Percentiles rank a stretch among this genome's conserved stretches.
Evolutionary conservation across 2,797 vertebrate species (phyloP).

Genomic region (Orestias chungarensis): DNA sequence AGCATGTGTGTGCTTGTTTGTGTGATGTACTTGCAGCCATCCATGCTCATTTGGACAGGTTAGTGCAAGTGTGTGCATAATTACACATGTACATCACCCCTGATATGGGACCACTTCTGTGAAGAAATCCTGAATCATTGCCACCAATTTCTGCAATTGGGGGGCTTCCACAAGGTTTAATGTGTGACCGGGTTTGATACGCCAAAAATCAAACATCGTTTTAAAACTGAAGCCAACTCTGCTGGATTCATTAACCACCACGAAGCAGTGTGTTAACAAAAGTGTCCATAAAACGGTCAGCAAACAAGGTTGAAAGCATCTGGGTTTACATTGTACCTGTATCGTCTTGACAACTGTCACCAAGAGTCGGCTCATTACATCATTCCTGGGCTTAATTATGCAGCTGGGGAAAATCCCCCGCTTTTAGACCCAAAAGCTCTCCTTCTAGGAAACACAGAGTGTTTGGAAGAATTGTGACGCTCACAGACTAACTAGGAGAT

Average conservation of each 20-base stretch:
- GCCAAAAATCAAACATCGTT: slow-evolving; percentile 1
- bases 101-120: not conserved
- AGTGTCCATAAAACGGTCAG: slow-evolving; percentile 6
- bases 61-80: slow-evolving; percentile 16
- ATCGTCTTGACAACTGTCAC: slow-evolving; percentile 72
- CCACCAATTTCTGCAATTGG: not conserved
- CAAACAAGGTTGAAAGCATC: slow-evolving; percentile 29
- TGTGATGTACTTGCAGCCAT: slow-evolving; percentile 28
- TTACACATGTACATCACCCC: slow-evolving; percentile 1
- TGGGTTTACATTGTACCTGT: slow-evolving; percentile 63
- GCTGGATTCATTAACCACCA: slow-evolving; percentile 8
- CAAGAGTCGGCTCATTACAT: slow-evolving; percentile 68
- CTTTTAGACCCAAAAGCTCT: slow-evolving; percentile 49
- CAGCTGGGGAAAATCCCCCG: slow-evolving; percentile 66
- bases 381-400: slow-evolving; percentile 70
- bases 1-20: slow-evolving; percentile 22
- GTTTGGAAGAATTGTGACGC: slow-evolving; percentile 46
- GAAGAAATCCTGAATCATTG: not conserved
- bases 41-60: slow-evolving; percentile 12
- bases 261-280: slow-evolving; percentile 13
- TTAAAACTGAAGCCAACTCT: slow-evolving; percentile 14
- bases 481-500: slow-evolving; percentile 8
- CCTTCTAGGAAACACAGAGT: slow-evolving; percentile 63
- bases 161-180: not conserved
- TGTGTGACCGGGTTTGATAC: not conserved